Evolutionary conservation across 2,797 vertebrate species (phyloP).

Genomic region (Pseudocheirus occidentalis): DNA sequence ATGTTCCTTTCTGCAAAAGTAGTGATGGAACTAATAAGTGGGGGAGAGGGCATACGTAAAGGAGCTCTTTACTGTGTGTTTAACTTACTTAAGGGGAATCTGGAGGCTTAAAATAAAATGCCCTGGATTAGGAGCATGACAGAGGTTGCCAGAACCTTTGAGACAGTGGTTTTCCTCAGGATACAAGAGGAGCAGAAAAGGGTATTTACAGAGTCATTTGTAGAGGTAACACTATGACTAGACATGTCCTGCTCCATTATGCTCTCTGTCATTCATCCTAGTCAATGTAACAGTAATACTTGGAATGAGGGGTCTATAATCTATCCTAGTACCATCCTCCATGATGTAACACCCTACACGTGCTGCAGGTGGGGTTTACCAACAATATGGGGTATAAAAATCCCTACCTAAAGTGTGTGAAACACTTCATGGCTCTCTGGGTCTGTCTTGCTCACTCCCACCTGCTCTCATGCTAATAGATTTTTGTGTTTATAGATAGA

Average conservation of each 20-base stretch:
- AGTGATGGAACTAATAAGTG: not conserved
- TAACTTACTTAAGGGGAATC: not conserved
- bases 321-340: not conserved
- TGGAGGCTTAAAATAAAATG: not conserved
- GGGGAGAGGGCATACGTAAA: not conserved
- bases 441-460: not conserved
- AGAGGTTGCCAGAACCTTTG: not conserved
- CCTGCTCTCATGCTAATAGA: not conserved
- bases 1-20: not conserved
- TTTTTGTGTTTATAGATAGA: not conserved
- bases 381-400: not conserved
- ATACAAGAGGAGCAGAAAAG: not conserved
- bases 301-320: not conserved
- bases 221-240: not conserved
- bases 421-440: not conserved
- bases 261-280: not conserved
- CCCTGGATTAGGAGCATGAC: not conserved
- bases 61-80: not conserved
- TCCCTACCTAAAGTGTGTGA: not conserved
- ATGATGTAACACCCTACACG: not conserved
- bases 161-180: not conserved
- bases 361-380: not conserved
- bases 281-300: not conserved
- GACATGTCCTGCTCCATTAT: not conserved
- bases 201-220: not conserved